A percentile compares a stretch with the other conserved stretches of the same genome.
Evolutionary conservation across 2,888 invertebrate genomes (phyloP).

Genomic region (Leuctra nigra): DNA sequence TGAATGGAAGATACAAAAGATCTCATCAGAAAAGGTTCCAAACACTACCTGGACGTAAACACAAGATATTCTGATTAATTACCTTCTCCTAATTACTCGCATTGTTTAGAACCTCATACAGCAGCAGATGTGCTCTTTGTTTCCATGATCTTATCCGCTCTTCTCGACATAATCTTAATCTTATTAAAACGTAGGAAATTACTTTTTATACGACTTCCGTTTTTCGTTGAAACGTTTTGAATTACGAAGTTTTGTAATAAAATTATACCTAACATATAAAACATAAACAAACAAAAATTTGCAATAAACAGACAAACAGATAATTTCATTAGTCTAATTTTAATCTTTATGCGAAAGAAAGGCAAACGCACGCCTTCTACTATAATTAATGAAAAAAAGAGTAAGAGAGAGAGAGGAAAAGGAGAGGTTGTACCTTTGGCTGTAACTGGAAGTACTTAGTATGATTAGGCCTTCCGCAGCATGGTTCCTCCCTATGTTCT

Average conservation of each 20-base stretch:
- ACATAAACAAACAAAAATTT: neutral
- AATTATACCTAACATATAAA: neutral
- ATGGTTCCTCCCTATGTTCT: too few species aligned
- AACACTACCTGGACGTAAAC: too few species aligned
- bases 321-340: neutral
- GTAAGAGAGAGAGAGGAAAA: too few species aligned
- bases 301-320: neutral
- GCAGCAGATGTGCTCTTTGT: neutral
- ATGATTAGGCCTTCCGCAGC: too few species aligned
- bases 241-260: neutral
- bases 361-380: too few species aligned
- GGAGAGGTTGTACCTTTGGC: too few species aligned
- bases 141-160: neutral
- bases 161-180: neutral
- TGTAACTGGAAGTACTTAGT: too few species aligned
- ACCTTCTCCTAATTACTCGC: neutral
- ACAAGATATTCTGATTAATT: conserved; percentile 4
- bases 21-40: too few species aligned
- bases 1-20: too few species aligned
- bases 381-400: too few species aligned
- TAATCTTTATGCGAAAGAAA: too few species aligned
- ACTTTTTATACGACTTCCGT: conserved; percentile 3
- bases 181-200: conserved; percentile 3
- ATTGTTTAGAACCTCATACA: neutral
- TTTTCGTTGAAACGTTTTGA: neutral